Conservation (phyloP, 2,797 vertebrate genomes). For the Menidia menidia region DNA sequence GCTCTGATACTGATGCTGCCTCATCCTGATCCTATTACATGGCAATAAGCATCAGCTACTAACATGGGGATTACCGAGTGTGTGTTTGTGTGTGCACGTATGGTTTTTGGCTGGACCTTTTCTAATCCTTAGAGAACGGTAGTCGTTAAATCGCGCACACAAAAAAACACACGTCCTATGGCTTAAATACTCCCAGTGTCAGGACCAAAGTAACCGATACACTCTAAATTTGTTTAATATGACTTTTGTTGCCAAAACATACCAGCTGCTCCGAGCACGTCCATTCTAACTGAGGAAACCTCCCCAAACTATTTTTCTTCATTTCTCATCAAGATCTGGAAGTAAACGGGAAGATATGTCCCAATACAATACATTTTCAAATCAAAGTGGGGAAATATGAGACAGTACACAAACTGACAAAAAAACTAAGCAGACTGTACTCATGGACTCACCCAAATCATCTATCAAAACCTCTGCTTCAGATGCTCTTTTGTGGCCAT, state of each 20-base stretch:
- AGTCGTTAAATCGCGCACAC: slow-evolving; percentile 17
- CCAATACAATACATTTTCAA: background rate
- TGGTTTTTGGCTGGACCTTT: slow-evolving; percentile 69
- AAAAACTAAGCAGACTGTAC: too few species aligned
- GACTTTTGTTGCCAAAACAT: background rate
- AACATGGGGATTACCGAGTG: slow-evolving; percentile 72
- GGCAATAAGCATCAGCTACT: slow-evolving; percentile 89
- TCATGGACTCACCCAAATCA: background rate
- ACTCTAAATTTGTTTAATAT: slow-evolving; percentile 7
- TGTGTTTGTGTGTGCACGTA: slow-evolving; percentile 45
- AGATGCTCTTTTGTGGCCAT: background rate
- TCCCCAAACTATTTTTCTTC: background rate
- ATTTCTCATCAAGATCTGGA: background rate
- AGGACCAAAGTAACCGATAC: background rate
- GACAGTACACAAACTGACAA: too few species aligned
- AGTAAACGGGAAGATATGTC: background rate
- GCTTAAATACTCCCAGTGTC: slow-evolving; percentile 12
- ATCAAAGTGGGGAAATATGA: background rate
- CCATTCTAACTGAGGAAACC: background rate
- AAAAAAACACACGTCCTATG: background rate
- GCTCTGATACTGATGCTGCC: slow-evolving; percentile 86
- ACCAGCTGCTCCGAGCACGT: background rate
- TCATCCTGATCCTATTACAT: slow-evolving; percentile 92
- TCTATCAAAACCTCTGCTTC: background rate
- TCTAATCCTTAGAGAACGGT: slow-evolving; percentile 49